These are phyloP conservation scores for Epizoanthus ramosus DNA, from an alignment of 92 coral and sea anemone species.

Conservation along the genomic window DNA sequence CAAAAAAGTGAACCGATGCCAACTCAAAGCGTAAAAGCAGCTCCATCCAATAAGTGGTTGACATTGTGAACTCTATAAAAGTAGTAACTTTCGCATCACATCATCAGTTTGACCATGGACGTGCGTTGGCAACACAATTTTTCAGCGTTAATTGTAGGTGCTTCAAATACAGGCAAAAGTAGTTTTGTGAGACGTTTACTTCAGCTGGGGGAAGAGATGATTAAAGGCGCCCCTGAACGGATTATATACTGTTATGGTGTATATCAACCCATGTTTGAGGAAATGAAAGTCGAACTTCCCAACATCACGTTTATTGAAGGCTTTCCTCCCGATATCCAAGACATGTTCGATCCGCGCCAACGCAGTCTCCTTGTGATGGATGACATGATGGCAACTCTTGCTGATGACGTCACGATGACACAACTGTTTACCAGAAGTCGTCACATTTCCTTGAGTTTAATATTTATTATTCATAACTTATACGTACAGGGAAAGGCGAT, in stretches of 20 bases:
- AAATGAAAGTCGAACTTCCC: constrained; percentile 8
- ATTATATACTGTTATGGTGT: background rate
- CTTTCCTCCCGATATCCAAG: background rate
- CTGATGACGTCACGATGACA: background rate
- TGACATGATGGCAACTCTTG: background rate
- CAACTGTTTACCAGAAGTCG: background rate
- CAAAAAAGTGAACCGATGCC: background rate
- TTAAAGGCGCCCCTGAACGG: background rate
- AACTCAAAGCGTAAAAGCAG: background rate
- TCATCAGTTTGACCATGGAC: background rate
- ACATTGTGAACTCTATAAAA: background rate
- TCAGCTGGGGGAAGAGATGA: constrained; percentile 5
- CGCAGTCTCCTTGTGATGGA: background rate
- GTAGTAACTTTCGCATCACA: no score
- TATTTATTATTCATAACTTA: background rate
- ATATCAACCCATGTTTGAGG: background rate
- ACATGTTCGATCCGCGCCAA: background rate
- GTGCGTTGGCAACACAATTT: constrained; percentile 5
- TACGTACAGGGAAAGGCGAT: background rate
- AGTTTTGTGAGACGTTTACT: constrained; percentile 8
- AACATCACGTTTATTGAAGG: background rate
- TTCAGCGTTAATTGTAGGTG: background rate
- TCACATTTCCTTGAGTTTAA: background rate
- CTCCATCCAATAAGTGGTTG: background rate
- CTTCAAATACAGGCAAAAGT: background rate